phyloP scores from a whole-genome alignment of 2,797 vertebrate species.

The Labroides dimidiatus region DNA sequence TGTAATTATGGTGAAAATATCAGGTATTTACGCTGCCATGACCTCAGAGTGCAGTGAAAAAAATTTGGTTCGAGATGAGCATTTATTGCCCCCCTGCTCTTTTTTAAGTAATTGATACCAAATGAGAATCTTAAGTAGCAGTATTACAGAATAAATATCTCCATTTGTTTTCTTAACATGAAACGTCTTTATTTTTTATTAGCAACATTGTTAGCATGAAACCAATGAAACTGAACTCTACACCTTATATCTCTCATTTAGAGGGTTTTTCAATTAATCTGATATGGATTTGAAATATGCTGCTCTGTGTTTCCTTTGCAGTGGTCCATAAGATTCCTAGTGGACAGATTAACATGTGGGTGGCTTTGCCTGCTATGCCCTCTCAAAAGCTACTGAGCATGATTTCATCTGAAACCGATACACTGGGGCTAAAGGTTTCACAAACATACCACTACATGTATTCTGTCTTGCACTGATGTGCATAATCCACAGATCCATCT shows the following conservation, averaged over 20 bases:
- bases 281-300: too few relatives aligned
- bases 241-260: background rate
- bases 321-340: background rate
- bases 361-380: background rate
- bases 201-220: background rate
- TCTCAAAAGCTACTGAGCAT: conserved; percentile 25
- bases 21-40: too few relatives aligned
- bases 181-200: too few relatives aligned
- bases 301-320: background rate
- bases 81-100: too few relatives aligned
- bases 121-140: too few relatives aligned
- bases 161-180: too few relatives aligned
- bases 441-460: conserved; percentile 35
- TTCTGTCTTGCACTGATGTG: conserved; percentile 44
- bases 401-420: conserved; percentile 31
- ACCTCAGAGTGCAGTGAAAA: too few relatives aligned
- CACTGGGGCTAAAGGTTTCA: conserved; percentile 14
- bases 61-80: too few relatives aligned
- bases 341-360: background rate
- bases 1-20: too few relatives aligned
- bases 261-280: background rate
- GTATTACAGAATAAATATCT: too few relatives aligned
- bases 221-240: background rate
- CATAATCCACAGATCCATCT: conserved; percentile 56
- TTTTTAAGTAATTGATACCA: too few relatives aligned